These are phyloP conservation scores for Drosophila suzukii DNA, from an alignment of 1,140 invertebrate genomes.

Conservation along the genomic window DNA sequence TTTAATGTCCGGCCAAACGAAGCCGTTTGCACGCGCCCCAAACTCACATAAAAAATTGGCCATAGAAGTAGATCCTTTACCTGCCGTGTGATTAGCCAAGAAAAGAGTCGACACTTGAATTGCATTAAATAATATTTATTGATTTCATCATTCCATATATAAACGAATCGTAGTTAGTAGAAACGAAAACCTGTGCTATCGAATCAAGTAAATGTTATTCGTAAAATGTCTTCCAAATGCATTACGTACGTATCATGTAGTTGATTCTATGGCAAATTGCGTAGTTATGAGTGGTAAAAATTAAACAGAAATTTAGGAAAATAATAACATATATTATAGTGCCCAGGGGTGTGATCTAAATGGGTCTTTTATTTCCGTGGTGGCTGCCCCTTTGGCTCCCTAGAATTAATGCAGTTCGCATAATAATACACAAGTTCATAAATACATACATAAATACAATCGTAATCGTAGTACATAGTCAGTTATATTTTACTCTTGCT, in stretches of 20 bases:
- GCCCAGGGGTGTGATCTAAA: conserved; percentile 30
- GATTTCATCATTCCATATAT: conserved; percentile 66
- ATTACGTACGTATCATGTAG: conserved; percentile 45
- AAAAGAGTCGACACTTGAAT: conserved; percentile 22
- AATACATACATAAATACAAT: conserved; percentile 81
- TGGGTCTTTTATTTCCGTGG: conserved; percentile 15
- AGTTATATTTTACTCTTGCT: conserved; percentile 50
- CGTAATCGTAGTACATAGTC: conserved; percentile 74
- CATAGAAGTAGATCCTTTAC: background rate
- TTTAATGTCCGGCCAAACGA: conserved; percentile 37
- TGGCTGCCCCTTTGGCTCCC: conserved; percentile 42
- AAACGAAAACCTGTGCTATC: conserved; percentile 50
- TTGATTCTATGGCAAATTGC: conserved; percentile 5
- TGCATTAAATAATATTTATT: conserved; percentile 82
- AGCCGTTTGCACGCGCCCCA: conserved; percentile 9
- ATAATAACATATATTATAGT: conserved; percentile 8
- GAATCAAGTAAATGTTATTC: conserved; percentile 21
- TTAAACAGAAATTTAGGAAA: conserved; percentile 1
- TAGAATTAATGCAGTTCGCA: conserved; percentile 74
- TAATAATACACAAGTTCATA: conserved; percentile 71
- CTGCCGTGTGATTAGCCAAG: conserved; percentile 12
- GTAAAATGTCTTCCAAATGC: conserved; percentile 51
- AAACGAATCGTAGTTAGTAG: conserved; percentile 45
- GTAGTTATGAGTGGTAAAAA: background rate
- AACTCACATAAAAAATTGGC: background rate